A percentile compares a stretch with the other conserved stretches of the same genome.
phyloP scores from a whole-genome alignment of 1,140 invertebrate species.

The Bombus haemorrhoidalis region DNA sequence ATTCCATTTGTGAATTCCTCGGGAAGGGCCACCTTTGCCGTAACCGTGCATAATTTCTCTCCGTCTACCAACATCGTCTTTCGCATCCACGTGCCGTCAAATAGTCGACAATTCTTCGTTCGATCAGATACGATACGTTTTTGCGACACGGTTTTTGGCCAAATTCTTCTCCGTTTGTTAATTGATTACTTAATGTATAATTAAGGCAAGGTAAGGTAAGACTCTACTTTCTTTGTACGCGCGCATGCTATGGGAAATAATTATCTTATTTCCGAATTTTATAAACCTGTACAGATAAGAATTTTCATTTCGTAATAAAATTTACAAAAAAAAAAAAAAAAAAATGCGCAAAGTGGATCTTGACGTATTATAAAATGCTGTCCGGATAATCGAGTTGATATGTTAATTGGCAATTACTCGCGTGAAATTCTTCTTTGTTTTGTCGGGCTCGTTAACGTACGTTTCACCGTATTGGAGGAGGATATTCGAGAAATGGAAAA shows the following conservation, averaged over 20 bases:
- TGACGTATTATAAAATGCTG: not conserved
- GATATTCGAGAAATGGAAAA: not conserved
- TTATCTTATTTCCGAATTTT: not conserved
- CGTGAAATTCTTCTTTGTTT: not conserved
- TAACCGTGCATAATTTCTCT: not conserved
- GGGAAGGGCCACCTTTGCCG: not conserved
- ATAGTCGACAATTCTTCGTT: no score
- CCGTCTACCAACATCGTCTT: not conserved
- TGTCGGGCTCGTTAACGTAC: not conserved
- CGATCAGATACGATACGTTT: no score
- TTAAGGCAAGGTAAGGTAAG: no score
- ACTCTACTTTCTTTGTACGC: no score
- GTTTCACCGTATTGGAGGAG: no score
- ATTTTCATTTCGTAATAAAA: not conserved
- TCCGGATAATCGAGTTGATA: not conserved
- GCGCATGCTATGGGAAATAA: not conserved
- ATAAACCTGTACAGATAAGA: not conserved
- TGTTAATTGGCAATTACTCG: not conserved
- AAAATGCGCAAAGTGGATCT: not conserved
- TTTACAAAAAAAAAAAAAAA: no score
- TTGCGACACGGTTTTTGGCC: no score
- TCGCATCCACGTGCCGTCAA: no score
- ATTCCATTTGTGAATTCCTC: constrained; percentile 17
- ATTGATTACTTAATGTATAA: no score
- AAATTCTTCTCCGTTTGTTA: no score